These are phyloP conservation scores for mouse (Mus musculus) DNA, from an alignment of 2,113 vertebrate species.

Conservation along the genomic window DNA sequence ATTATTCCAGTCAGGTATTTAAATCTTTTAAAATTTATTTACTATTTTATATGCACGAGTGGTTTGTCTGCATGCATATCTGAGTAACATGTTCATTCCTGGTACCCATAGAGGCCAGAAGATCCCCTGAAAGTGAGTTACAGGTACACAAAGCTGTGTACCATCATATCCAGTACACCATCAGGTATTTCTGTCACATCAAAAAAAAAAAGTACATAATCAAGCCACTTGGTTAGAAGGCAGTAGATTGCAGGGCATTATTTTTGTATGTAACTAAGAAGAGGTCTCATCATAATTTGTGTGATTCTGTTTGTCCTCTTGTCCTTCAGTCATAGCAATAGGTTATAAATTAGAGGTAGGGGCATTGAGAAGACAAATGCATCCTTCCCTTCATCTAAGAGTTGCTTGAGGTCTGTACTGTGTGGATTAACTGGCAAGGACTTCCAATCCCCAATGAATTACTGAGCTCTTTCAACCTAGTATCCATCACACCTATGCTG, in stretches of 20 bases:
- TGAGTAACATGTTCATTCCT: neutral
- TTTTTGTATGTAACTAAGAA: neutral
- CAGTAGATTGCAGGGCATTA: neutral
- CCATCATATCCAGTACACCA: neutral
- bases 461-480: neutral
- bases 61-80: neutral
- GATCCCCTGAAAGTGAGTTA: neutral
- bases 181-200: neutral
- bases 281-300: neutral
- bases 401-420: neutral
- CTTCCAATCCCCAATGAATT: neutral
- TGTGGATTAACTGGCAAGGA: neutral
- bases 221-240: neutral
- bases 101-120: neutral
- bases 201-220: neutral
- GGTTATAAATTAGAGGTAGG: neutral
- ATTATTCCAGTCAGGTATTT: neutral
- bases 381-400: neutral
- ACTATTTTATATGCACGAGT: neutral
- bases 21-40: neutral
- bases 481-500: conserved; percentile 42
- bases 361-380: neutral
- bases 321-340: neutral
- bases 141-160: neutral
- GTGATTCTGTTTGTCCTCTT: neutral